These are phyloP conservation scores for Ypsolopha sequella DNA, from an alignment of 2,888 invertebrate genomes.

Conservation along the genomic window DNA sequence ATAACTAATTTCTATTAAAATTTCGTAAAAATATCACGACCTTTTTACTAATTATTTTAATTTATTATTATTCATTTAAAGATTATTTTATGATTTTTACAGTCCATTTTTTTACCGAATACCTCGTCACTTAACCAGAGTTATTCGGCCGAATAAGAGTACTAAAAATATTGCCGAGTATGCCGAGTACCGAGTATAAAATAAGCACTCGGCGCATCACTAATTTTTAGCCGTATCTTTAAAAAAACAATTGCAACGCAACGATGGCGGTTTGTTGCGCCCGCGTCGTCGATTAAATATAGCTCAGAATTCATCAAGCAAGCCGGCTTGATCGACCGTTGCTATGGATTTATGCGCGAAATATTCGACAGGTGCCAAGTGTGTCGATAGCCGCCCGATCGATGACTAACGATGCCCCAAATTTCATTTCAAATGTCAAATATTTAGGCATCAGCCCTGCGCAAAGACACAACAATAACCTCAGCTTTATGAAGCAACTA, in stretches of 20 bases:
- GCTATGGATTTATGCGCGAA: slow-evolving; percentile 69
- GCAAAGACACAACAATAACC: slow-evolving; percentile 10
- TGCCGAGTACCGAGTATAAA: too few species aligned
- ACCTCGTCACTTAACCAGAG: too few species aligned
- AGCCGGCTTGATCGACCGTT: slow-evolving; percentile 50
- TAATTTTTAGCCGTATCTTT: slow-evolving; percentile 51
- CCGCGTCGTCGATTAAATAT: slow-evolving; percentile 61
- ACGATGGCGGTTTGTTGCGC: slow-evolving; percentile 1
- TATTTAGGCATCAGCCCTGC: slow-evolving; percentile 58
- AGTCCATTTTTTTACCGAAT: too few species aligned
- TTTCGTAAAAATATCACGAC: too few species aligned
- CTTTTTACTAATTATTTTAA: too few species aligned
- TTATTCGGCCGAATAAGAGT: too few species aligned
- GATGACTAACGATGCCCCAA: slow-evolving; percentile 70
- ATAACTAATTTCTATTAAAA: too few species aligned
- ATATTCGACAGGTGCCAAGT: slow-evolving; percentile 72
- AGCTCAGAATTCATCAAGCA: slow-evolving; percentile 66
- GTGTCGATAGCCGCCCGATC: slow-evolving; percentile 66
- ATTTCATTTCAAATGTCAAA: slow-evolving; percentile 70
- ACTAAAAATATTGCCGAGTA: too few species aligned
- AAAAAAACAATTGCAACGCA: slow-evolving; percentile 59
- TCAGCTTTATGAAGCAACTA: too few species aligned
- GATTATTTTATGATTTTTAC: too few species aligned
- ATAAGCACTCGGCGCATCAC: too few species aligned
- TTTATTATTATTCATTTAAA: too few species aligned